Evolutionary conservation across 2,113 vertebrate genomes (phyloP), one percentile per base, ranked within the genome.

Genomic region (Zapus hudsonius): DNA sequence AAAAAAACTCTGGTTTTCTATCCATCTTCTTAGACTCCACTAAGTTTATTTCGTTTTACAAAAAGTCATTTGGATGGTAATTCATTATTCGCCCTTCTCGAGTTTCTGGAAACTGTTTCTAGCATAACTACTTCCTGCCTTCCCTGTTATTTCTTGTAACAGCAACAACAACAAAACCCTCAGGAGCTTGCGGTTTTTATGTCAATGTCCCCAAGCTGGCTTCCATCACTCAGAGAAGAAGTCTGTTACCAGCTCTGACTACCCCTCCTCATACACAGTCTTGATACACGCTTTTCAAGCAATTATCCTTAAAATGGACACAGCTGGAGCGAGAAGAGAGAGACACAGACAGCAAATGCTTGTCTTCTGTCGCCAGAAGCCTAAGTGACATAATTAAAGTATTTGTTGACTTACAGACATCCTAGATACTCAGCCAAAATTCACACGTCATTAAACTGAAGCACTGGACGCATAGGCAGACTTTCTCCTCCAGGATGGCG

Each of bases 21-120:
- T 19, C 47, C 31, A 55, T 33, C 59, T 64, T 42, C 8, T 78
- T 72, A 91, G 80, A 76, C 40, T 76, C 82, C 87, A 52, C 75
- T 86, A 55, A 83, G 27, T 74, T 64, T 83, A 3, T 47, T 79
- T 59, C 59, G 94, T 87, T 63, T 10, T n/a, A 78, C 23, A 47
- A 44, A 36, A 44, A 36, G 42, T 44, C 33, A 25, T 66, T 16
- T 75, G 92, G 33, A 85, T 87, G 63, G 84, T 92, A 94, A 84
- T 73, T 73, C 79, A 92, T 38, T 84, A 19, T 63, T 92, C 78
- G n/a, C 36, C 44, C 74, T 3, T 22, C 85, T 74, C 61, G 93
- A 78, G 90, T 84, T 93, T 94, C 66, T 81, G 33, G 25, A 88
- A 95, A 94, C 40, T 38, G 17, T 66, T 59, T 90, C 61, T 73